These are phyloP conservation scores for Pogonognathellus flavescens DNA, from an alignment of 1,140 invertebrate genomes.

Conservation along the genomic window DNA sequence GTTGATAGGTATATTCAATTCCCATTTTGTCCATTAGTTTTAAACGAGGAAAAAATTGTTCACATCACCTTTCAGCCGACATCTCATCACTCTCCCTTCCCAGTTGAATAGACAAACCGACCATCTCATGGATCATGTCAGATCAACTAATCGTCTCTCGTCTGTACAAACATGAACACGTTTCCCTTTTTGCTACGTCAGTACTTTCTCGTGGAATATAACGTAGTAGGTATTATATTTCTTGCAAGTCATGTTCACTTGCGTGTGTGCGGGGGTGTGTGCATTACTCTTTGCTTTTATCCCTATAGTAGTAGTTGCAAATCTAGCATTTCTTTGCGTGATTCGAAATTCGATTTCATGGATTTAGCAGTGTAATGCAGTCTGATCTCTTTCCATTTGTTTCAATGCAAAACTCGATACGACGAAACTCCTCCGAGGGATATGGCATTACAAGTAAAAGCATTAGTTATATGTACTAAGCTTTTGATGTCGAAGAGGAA, in stretches of 20 bases:
- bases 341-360: neutral
- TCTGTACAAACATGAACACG: neutral
- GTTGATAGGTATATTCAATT: neutral
- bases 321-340: neutral
- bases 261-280: neutral
- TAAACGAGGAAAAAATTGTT: constrained; percentile 47
- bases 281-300: neutral
- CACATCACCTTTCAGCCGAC: constrained; percentile 37
- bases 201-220: too few relatives aligned
- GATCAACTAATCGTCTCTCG: neutral
- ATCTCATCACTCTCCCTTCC: constrained; percentile 31
- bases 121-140: constrained; percentile 24
- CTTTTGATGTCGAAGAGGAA: too few relatives aligned
- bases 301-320: neutral
- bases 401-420: neutral
- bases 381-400: neutral
- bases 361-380: neutral
- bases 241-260: too few relatives aligned
- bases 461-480: neutral
- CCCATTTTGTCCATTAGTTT: constrained; percentile 39
- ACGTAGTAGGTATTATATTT: too few relatives aligned
- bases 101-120: constrained; percentile 4
- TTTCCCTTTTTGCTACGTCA: neutral
- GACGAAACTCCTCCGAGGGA: neutral
- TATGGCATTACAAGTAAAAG: too few relatives aligned